phyloP scores from a whole-genome alignment of 2,888 invertebrate species.

The Cyclophora punctaria region DNA sequence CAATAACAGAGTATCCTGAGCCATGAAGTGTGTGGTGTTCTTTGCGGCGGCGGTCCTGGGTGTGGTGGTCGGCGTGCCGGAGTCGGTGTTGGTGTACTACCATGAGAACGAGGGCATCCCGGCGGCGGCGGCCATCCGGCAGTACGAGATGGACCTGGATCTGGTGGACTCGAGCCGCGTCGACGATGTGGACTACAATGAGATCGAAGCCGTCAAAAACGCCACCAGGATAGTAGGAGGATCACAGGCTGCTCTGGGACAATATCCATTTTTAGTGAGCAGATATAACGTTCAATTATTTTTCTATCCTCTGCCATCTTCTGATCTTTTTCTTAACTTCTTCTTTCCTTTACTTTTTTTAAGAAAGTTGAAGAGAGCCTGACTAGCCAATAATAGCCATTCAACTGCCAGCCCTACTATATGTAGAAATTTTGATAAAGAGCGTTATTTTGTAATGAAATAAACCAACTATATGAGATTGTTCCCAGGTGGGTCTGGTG shows the following conservation, averaged over 20 bases:
- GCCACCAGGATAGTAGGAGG: constrained; percentile 30
- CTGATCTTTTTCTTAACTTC: too few species aligned
- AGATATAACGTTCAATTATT: not conserved
- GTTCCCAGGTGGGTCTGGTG: constrained; percentile 24
- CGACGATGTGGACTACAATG: not conserved
- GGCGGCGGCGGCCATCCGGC: constrained; percentile 26
- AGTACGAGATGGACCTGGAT: constrained; percentile 21
- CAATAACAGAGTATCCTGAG: constrained; percentile 4
- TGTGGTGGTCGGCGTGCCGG: constrained; percentile 8
- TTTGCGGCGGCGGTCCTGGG: not conserved
- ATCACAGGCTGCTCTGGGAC: constrained; percentile 20
- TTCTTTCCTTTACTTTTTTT: too few species aligned
- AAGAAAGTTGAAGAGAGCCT: too few species aligned
- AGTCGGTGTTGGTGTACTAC: constrained; percentile 23
- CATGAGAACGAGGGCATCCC: constrained; percentile 28
- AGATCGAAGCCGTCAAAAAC: not conserved
- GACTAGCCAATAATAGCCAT: too few species aligned
- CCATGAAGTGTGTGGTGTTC: constrained; percentile 7
- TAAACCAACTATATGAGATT: too few species aligned
- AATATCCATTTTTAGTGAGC: constrained; percentile 26
- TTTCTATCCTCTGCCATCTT: too few species aligned
- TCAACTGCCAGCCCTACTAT: too few species aligned
- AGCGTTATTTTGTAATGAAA: too few species aligned
- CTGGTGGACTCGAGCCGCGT: constrained; percentile 4
- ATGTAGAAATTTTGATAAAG: too few species aligned